A percentile compares a stretch with the other conserved stretches of the same genome.
These are phyloP conservation scores for Bombyx mandarina DNA, from an alignment of 1,140 invertebrate species.

Conservation along the genomic window DNA sequence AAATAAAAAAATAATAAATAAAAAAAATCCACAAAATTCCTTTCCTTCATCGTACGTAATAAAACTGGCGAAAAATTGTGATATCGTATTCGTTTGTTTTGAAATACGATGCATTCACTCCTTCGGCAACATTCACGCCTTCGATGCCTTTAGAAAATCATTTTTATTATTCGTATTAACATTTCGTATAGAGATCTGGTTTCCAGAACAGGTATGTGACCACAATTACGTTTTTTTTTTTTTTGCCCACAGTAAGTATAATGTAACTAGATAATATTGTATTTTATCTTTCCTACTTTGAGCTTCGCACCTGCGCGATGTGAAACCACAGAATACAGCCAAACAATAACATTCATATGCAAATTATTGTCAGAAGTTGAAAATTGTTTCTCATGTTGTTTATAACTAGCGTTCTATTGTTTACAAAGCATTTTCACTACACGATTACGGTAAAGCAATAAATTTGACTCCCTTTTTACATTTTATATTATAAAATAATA, in stretches of 20 bases:
- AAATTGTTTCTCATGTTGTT: not conserved
- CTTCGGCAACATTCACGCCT: constrained; percentile 29
- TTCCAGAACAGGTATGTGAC: constrained; percentile 31
- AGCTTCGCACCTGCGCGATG: constrained; percentile 23
- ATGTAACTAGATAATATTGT: constrained; percentile 16
- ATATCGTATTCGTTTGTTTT: constrained; percentile 56
- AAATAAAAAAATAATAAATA: no score
- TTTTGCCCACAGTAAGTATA: constrained; percentile 11
- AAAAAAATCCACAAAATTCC: no score
- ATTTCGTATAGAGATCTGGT: constrained; percentile 28
- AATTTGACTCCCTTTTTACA: no score
- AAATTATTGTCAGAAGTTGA: constrained; percentile 1
- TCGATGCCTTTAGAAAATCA: constrained; percentile 27
- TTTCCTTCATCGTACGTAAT: constrained; percentile 17
- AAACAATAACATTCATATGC: constrained; percentile 21
- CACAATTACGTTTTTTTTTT: constrained; percentile 27
- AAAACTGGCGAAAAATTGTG: constrained; percentile 41
- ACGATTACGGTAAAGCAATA: no score
- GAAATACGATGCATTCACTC: constrained; percentile 43
- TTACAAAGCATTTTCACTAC: not conserved
- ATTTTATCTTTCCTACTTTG: constrained; percentile 12
- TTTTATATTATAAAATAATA: no score
- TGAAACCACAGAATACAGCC: constrained; percentile 3
- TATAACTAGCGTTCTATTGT: not conserved
- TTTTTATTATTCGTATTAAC: constrained; percentile 35